phyloP scores from a whole-genome alignment of 2,113 vertebrate species.

The Dicrurus megarhynchus region DNA sequence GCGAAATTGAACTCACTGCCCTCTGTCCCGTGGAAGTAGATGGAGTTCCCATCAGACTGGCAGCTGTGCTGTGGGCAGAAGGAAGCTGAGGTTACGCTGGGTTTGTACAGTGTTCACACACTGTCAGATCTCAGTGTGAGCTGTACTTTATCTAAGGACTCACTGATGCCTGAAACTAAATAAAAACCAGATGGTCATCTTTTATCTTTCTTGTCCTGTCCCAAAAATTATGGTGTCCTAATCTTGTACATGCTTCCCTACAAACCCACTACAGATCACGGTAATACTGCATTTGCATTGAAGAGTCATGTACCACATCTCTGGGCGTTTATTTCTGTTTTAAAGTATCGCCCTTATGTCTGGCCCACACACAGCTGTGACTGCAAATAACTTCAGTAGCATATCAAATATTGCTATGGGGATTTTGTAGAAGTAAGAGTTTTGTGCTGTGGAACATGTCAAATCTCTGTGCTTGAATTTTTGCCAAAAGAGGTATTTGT shows the following conservation, averaged over 20 bases:
- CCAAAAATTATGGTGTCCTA: neutral
- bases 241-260: neutral
- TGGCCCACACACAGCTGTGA: neutral
- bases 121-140: slow-evolving; percentile 4
- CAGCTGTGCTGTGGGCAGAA: slow-evolving; percentile 88
- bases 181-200: neutral
- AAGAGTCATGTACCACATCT: neutral
- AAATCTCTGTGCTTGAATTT: neutral
- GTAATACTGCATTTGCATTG: neutral
- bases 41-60: slow-evolving; percentile 93
- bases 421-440: neutral
- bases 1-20: slow-evolving; percentile 88
- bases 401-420: neutral
- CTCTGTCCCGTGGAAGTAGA: slow-evolving; percentile 97
- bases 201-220: neutral
- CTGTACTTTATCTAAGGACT: neutral
- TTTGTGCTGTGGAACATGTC: neutral
- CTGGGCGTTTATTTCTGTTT: neutral
- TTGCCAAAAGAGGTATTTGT: neutral
- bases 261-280: neutral
- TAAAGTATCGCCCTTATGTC: neutral
- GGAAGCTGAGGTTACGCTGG: neutral
- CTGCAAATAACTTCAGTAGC: neutral
- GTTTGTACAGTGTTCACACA: neutral
- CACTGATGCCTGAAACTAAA: neutral